These are phyloP conservation scores for Tretioscincus oriximinensis DNA, from an alignment of 2,113 vertebrate genomes.

Conservation along the genomic window DNA sequence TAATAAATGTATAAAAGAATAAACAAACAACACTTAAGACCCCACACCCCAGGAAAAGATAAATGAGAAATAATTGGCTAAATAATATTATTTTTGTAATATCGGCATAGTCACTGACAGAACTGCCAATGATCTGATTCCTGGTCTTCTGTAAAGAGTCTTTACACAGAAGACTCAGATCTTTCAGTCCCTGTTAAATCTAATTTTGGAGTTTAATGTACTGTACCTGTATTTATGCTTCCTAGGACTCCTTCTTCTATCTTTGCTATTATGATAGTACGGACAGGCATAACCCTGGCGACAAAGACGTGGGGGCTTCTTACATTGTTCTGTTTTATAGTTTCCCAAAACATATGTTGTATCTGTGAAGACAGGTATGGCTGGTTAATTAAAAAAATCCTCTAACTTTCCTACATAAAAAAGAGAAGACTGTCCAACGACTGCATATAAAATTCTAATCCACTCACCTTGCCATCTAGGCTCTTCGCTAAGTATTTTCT, in stretches of 20 bases:
- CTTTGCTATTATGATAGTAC: conserved; percentile 98
- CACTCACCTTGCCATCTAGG: conserved; percentile 92
- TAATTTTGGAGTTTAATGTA: not conserved
- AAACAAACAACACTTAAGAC: too few relatives aligned
- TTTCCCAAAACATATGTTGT: conserved; percentile 93
- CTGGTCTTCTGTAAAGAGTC: not conserved
- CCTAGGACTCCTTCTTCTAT: conserved; percentile 92
- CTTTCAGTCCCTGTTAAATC: not conserved
- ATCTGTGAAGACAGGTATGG: conserved; percentile 70
- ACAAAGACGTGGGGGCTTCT: conserved; percentile 95
- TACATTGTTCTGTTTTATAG: conserved; percentile 98
- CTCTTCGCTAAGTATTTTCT: conserved; percentile 93
- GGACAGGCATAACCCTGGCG: conserved; percentile 98
- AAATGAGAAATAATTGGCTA: not conserved
- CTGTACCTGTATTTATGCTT: conserved; percentile 96
- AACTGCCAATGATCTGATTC: not conserved
- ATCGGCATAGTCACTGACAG: too few relatives aligned
- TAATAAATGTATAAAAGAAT: too few relatives aligned
- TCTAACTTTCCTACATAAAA: not conserved
- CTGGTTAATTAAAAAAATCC: not conserved
- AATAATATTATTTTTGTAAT: too few relatives aligned
- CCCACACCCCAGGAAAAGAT: not conserved
- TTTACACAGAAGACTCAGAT: not conserved
- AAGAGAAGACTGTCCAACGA: not conserved
- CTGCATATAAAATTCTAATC: conserved; percentile 15